Evolutionary conservation across 2,888 invertebrate species (phyloP), one percentile per base, ranked within the genome.

Genomic region (Catocala sponsa): DNA sequence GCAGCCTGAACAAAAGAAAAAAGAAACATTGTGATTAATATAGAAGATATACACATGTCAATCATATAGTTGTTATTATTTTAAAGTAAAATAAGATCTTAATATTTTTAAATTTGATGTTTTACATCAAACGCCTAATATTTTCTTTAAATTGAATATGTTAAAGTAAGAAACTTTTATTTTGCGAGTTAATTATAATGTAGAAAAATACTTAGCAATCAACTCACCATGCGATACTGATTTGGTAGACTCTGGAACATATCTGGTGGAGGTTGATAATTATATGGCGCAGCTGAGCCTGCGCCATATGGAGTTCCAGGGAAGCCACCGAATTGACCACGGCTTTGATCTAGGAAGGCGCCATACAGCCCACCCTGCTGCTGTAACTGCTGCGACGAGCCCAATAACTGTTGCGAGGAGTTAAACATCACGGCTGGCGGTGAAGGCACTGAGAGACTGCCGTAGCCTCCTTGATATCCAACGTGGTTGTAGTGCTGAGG

Each of bases 361-460:
- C 97, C 97, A 88, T 98, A 98, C 46, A 98, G 95, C 55, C 97
- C 96, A 76, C 96, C 96, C 83, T 97, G 97, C 70, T 96, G 96
- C 49, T 95, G 96, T 78, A 97, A 89, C 79, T 95, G 96, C 50
- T 96, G 96, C 5, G 94, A 94, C 0, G 94, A 94, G 44, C 93
- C 91, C 60, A 94, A 77, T 53, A 95, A 77, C 74, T 95, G 95
- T 83, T 96, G 96, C 49, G 97, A 96, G 38, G 97, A 97, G 86
- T 98, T 97, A 83, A 97, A 98, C 64, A 97, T 93, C 58, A 98
- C 97, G 11, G 97, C 97, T 13, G 98, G 98, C 57, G 98, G 98
- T 41, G 98, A 98, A 69, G 98, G 97, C 35, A 98, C 97, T 15
- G 98, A 96, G 85, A 98, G 96, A 53, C 96, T 96, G 57, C 97